Conservation (phyloP, 2,888 invertebrate genomes). For the Protophormia terraenovae region DNA sequence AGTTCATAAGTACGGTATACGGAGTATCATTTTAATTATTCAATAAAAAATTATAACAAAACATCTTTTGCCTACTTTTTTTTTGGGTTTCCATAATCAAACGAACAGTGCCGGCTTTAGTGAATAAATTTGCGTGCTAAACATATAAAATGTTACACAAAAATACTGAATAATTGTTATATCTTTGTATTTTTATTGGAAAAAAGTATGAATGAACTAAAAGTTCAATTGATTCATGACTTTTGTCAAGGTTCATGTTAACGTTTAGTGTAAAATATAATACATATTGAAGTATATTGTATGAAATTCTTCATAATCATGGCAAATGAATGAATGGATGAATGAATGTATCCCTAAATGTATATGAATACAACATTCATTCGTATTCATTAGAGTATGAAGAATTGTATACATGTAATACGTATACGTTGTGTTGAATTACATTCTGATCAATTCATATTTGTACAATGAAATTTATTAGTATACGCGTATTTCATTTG, state of each 20-base stretch:
- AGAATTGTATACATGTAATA: slow-evolving; percentile 25
- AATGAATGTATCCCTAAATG: neutral
- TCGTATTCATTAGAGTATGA: slow-evolving; percentile 16
- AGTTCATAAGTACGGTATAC: too few relatives aligned
- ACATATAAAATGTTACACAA: slow-evolving; percentile 3
- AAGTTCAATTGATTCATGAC: slow-evolving; percentile 68
- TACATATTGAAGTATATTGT: neutral
- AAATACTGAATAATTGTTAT: slow-evolving; percentile 1
- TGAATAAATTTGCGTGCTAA: slow-evolving; percentile 31
- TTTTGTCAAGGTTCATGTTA: slow-evolving; percentile 69
- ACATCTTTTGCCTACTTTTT: neutral
- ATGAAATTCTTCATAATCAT: neutral
- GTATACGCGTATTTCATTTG: neutral
- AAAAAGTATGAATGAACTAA: slow-evolving; percentile 30
- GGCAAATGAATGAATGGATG: neutral
- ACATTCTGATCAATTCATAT: slow-evolving; percentile 18
- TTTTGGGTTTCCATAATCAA: slow-evolving; percentile 6
- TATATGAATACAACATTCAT: neutral
- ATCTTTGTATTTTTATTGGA: slow-evolving; percentile 3
- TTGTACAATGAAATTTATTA: neutral
- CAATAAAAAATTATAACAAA: neutral
- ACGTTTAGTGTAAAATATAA: slow-evolving; percentile 16
- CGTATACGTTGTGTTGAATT: slow-evolving; percentile 31
- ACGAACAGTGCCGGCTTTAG: neutral
- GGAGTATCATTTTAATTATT: slow-evolving; percentile 35